Evolutionary conservation across 2,888 invertebrate species (phyloP).

Genomic region (Cetonia aurata): DNA sequence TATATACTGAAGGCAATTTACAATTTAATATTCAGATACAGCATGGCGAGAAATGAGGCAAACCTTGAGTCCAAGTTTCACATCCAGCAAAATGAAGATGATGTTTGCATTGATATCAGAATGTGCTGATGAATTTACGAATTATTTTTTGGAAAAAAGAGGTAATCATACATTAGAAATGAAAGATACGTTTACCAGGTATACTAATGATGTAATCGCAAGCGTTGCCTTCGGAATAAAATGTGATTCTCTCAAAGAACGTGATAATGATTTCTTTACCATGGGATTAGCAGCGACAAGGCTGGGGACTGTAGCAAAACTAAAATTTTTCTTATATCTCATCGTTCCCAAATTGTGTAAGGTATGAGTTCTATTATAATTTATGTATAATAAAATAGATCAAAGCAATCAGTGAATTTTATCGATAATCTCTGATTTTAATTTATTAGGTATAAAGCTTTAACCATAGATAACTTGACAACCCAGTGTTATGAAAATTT

Average conservation of each 20-base stretch:
- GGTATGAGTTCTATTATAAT: conserved; percentile 21
- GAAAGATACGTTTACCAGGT: conserved; percentile 66
- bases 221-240: conserved; percentile 68
- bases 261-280: conserved; percentile 68
- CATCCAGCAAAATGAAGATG: conserved; percentile 58
- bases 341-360: conserved; percentile 38
- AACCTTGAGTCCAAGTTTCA: conserved; percentile 58
- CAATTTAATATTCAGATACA: conserved; percentile 47
- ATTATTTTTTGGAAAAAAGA: conserved; percentile 46
- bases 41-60: conserved; percentile 58
- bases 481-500: too few species aligned
- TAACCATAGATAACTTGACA: too few species aligned
- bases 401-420: too few species aligned
- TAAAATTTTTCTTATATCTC: conserved; percentile 26
- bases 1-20: background rate
- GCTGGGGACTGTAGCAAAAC: conserved; percentile 54
- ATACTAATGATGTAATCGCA: conserved; percentile 68
- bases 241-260: conserved; percentile 68
- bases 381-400: too few species aligned
- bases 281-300: conserved; percentile 66
- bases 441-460: too few species aligned
- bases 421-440: too few species aligned
- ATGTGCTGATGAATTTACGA: conserved; percentile 52
- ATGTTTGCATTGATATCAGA: conserved; percentile 57
- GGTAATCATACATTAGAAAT: conserved; percentile 58